Evolutionary conservation across 2,113 vertebrate species (phyloP).

Genomic region (Grammatotria lemairii): DNA sequence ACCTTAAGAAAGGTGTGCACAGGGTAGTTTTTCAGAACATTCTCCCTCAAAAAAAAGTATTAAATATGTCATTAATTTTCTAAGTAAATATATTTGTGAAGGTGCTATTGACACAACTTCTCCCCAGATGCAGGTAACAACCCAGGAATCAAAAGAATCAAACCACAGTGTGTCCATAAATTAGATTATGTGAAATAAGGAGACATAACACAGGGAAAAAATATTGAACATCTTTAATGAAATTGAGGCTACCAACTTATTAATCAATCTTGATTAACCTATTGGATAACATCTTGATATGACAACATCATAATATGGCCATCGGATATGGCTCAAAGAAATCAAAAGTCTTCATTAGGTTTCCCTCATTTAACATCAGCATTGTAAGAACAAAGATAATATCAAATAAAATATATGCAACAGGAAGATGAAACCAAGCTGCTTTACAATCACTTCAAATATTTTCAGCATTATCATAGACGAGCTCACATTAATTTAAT

Average conservation of each 20-base stretch:
- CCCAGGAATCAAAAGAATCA: not conserved
- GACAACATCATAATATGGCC: not conserved
- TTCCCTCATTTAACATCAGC: not conserved
- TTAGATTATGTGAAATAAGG: not conserved
- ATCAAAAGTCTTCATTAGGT: not conserved
- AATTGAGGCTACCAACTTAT: fast-evolving
- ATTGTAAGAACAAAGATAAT: not conserved
- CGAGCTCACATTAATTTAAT: not conserved
- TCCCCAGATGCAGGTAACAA: not conserved
- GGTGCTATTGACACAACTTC: not conserved
- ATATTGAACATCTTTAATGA: not conserved
- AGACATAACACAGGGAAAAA: not conserved
- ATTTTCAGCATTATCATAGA: not conserved
- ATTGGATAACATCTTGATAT: not conserved
- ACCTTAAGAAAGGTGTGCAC: not conserved
- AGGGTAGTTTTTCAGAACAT: not conserved
- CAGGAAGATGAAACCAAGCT: not conserved
- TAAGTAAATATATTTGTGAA: not conserved
- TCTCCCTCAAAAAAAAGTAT: not conserved
- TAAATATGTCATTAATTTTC: not conserved
- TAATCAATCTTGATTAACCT: not conserved
- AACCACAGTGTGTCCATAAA: not conserved
- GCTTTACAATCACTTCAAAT: not conserved
- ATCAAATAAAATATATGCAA: not conserved
- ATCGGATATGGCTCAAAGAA: not conserved